Evolutionary conservation across 2,113 vertebrate genomes (phyloP).

Genomic region (Apodemus sylvaticus): DNA sequence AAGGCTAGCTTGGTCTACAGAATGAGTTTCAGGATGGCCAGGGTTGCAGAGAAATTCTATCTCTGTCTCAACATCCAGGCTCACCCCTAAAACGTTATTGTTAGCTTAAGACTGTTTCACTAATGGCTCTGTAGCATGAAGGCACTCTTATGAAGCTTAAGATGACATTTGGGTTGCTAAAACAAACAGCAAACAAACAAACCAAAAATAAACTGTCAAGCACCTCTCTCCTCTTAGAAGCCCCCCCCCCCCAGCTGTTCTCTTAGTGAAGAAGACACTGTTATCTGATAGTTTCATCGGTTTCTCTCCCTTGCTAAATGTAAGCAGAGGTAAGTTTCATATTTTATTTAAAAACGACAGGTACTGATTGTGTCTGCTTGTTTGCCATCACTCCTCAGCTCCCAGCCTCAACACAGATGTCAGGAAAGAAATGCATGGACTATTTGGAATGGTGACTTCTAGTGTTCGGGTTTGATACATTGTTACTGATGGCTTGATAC

Average conservation of each 20-base stretch:
- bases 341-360: conserved; percentile 47
- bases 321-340: conserved; percentile 3
- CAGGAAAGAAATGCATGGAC: neutral
- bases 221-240: neutral
- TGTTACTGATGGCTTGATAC: conserved; percentile 2
- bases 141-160: conserved; percentile 5
- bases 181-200: neutral
- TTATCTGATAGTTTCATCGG: conserved; percentile 29
- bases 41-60: neutral
- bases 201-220: neutral
- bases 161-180: conserved; percentile 3
- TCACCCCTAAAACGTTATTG: neutral
- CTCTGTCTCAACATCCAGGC: neutral
- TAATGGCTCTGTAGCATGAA: conserved; percentile 1
- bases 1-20: neutral
- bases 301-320: conserved; percentile 43
- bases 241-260: neutral
- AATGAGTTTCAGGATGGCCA: neutral
- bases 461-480: neutral
- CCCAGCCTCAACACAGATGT: neutral
- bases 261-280: conserved; percentile 21
- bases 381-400: neutral
- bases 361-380: neutral
- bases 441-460: conserved; percentile 1
- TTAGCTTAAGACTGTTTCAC: neutral